phyloP scores from a whole-genome alignment of 1,140 invertebrate genomes.

The Chelonus insularis region DNA sequence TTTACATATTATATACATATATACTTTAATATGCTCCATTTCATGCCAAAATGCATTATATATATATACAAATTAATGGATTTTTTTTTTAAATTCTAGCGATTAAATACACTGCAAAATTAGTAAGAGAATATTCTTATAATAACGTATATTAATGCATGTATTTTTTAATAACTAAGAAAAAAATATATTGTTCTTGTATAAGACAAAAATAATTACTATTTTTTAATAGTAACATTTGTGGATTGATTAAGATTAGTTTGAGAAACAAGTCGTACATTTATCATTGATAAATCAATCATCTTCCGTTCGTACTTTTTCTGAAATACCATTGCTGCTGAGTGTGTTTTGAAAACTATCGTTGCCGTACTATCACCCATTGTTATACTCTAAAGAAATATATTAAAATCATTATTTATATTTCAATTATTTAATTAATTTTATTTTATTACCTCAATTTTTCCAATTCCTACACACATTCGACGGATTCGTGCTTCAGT shows the following conservation, averaged over 20 bases:
- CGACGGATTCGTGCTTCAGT: conserved; percentile 59
- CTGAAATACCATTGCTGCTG: conserved; percentile 63
- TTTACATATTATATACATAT: not conserved
- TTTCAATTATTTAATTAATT: conserved; percentile 4
- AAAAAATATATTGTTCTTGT: not conserved
- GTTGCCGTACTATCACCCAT: conserved; percentile 61
- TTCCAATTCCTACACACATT: conserved; percentile 62
- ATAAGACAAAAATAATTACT: not conserved
- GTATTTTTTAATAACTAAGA: not conserved
- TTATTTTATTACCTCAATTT: conserved; percentile 56
- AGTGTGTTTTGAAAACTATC: conserved; percentile 62
- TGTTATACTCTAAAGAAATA: conserved; percentile 12
- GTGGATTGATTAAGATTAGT: conserved; percentile 23
- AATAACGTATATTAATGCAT: too few species aligned
- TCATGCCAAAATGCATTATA: not conserved
- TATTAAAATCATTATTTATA: too few species aligned
- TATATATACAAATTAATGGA: not conserved
- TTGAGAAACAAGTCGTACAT: conserved; percentile 55
- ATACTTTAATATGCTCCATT: not conserved
- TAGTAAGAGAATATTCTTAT: too few species aligned
- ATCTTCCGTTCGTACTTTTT: conserved; percentile 66
- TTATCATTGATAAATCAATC: conserved; percentile 64
- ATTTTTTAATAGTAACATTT: not conserved
- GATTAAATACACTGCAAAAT: not conserved
- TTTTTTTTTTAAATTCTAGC: not conserved